Evolutionary conservation across 2,113 vertebrate genomes (phyloP).

Genomic region (Amphilophus citrinellus): DNA sequence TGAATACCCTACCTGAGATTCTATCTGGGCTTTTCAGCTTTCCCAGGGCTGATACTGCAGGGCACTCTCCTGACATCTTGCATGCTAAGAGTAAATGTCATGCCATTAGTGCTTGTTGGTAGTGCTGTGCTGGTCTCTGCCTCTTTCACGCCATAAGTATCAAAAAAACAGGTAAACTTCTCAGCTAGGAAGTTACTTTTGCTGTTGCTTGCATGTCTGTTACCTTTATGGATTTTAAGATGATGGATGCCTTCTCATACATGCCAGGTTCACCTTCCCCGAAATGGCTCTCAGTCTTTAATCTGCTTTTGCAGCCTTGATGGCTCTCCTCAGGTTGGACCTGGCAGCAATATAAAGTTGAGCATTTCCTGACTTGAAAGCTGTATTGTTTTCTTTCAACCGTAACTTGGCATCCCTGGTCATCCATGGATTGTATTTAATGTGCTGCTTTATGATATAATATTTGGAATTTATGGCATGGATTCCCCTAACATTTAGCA

Average conservation of each 20-base stretch:
- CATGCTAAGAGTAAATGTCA: neutral
- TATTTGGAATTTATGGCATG: neutral
- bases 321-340: neutral
- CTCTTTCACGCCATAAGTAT: neutral
- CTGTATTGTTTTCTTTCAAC: no score
- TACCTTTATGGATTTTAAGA: neutral
- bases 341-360: neutral
- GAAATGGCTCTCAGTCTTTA: neutral
- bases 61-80: neutral
- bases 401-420: neutral
- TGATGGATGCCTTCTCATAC: no score
- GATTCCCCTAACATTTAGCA: neutral
- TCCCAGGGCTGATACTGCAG: neutral
- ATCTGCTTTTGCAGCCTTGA: neutral
- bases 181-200: neutral
- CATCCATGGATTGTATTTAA: neutral
- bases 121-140: neutral
- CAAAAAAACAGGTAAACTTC: neutral
- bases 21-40: neutral
- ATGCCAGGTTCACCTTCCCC: neutral
- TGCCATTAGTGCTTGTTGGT: neutral
- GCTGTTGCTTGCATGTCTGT: neutral
- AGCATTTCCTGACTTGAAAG: neutral
- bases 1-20: neutral
- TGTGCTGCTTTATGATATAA: neutral